These are phyloP conservation scores for Diorhabda carinulata DNA, from an alignment of 1,140 invertebrate species.

Conservation along the genomic window DNA sequence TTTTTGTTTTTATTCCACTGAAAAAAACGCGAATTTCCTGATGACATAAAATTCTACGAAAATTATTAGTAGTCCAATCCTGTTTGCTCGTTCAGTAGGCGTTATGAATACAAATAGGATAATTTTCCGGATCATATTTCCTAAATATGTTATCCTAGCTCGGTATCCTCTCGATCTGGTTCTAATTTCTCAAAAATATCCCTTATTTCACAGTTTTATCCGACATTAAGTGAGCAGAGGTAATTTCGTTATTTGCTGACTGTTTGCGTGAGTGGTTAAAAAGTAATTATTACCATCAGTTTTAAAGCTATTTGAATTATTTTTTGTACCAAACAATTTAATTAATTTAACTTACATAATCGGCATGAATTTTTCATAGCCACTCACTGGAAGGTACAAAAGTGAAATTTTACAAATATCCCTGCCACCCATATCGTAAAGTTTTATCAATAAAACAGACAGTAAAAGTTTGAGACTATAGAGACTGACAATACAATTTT, in stretches of 20 bases:
- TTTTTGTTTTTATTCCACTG: too few relatives aligned
- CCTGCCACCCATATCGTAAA: too few relatives aligned
- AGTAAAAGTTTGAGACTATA: too few relatives aligned
- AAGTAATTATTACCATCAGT: too few relatives aligned
- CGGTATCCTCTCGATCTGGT: not conserved
- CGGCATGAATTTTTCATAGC: too few relatives aligned
- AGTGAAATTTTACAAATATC: too few relatives aligned
- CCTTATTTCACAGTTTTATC: constrained; percentile 2
- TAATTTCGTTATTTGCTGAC: not conserved
- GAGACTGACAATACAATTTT: too few relatives aligned
- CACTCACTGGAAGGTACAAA: too few relatives aligned
- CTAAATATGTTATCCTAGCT: not conserved
- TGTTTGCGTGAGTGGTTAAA: not conserved
- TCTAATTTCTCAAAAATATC: not conserved
- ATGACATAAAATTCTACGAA: not conserved
- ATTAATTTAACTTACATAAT: too few relatives aligned
- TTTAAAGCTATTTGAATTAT: too few relatives aligned
- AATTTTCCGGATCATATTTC: not conserved
- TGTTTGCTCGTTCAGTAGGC: not conserved
- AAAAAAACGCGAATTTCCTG: not conserved
- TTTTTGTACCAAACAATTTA: too few relatives aligned
- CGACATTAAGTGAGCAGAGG: not conserved
- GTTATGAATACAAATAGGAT: constrained; percentile 2
- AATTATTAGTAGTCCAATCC: not conserved
- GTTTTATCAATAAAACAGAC: too few relatives aligned